Percentiles rank a stretch among this genome's conserved stretches.
phyloP scores from a whole-genome alignment of 2,888 invertebrate genomes.

The Pristionchus arcanus region DNA sequence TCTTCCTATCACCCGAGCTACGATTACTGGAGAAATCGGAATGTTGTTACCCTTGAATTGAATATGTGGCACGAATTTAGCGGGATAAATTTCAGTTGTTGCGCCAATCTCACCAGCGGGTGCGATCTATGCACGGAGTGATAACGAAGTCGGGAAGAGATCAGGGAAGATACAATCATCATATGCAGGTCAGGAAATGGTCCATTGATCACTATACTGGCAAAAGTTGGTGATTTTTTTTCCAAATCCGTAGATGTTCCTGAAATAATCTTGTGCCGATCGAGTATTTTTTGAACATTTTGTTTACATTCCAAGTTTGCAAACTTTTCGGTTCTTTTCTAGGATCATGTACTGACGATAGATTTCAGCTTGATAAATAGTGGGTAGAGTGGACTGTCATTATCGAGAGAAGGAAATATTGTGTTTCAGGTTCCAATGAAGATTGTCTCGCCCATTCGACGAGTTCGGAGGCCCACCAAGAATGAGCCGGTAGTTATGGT shows the following conservation, averaged over 20 bases:
- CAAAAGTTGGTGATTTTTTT: too few species aligned
- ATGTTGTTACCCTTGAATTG: not conserved
- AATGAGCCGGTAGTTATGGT: not conserved
- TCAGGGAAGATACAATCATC: not conserved
- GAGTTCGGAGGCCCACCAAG: not conserved
- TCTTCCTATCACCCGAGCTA: too few species aligned
- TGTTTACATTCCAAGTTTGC: not conserved
- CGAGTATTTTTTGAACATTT: not conserved
- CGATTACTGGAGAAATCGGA: too few species aligned
- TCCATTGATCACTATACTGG: not conserved
- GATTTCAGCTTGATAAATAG: too few species aligned
- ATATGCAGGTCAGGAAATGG: not conserved
- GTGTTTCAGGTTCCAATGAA: not conserved
- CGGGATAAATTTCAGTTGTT: not conserved
- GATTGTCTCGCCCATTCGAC: not conserved
- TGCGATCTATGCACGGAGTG: conserved; percentile 21
- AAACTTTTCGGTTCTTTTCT: too few species aligned
- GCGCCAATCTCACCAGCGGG: not conserved
- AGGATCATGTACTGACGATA: too few species aligned
- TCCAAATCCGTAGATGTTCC: too few species aligned
- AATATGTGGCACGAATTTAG: not conserved
- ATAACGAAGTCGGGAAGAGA: not conserved
- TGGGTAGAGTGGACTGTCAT: not conserved
- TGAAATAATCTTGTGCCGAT: too few species aligned
- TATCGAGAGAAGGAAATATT: not conserved